Evolutionary conservation across 2,888 invertebrate species (phyloP).

Genomic region (Uropetala carovei): DNA sequence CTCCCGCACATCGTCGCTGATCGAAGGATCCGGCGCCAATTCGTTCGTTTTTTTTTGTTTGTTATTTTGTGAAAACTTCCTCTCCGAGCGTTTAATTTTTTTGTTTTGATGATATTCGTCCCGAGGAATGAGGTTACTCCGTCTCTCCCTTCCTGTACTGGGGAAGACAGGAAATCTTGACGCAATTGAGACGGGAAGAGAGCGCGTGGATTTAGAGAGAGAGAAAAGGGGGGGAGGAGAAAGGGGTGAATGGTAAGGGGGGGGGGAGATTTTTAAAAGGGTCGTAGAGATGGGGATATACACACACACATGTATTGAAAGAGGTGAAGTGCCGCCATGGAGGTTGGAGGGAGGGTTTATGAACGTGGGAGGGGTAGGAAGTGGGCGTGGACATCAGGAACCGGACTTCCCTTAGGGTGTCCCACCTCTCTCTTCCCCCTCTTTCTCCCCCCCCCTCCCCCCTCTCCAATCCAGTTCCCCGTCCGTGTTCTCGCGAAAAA

Average conservation of each 20-base stretch:
- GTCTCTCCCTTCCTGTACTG: neutral
- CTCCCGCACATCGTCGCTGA: too few relatives aligned
- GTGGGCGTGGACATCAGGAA: conserved; percentile 18
- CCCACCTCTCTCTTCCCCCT: neutral
- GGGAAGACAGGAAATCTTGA: conserved; percentile 51
- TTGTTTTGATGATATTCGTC: neutral
- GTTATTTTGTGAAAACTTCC: neutral
- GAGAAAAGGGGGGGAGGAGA: neutral
- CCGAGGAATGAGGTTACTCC: conserved; percentile 2
- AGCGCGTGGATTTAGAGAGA: neutral
- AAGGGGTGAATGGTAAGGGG: neutral
- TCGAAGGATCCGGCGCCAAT: too few relatives aligned
- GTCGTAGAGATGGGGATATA: neutral
- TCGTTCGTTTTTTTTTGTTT: too few relatives aligned
- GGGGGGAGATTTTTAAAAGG: neutral
- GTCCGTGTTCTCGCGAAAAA: too few relatives aligned
- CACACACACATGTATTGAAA: neutral
- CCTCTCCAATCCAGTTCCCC: neutral
- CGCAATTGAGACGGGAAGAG: conserved; percentile 47
- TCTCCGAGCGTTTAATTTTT: neutral
- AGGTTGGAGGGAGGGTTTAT: neutral
- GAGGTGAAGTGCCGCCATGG: neutral
- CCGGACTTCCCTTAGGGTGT: conserved; percentile 38
- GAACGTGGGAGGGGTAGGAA: neutral
- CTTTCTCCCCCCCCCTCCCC: too few relatives aligned